A percentile compares a stretch with the other conserved stretches of the same genome.
phyloP scores from a whole-genome alignment of 2,888 invertebrate species.

The Imbricaverruca yamaguchii region DNA sequence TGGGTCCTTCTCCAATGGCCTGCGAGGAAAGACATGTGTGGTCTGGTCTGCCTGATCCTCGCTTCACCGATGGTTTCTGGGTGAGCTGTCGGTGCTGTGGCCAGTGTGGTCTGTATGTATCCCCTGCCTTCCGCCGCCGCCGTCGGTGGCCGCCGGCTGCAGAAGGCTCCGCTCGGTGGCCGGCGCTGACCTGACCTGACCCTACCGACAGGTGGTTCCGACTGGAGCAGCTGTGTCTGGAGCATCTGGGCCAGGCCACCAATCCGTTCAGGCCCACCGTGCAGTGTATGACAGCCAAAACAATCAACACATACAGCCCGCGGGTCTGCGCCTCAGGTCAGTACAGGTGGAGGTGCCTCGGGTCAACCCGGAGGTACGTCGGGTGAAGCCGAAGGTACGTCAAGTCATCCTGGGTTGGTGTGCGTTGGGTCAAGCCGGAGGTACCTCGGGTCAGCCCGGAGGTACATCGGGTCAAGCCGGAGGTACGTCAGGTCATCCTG shows the following conservation, averaged over 20 bases:
- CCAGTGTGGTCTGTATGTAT: no score
- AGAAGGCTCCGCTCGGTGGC: no score
- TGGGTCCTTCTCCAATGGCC: no score
- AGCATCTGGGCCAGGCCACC: conserved; percentile 58
- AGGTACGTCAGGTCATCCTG: no score
- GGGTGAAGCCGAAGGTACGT: background rate
- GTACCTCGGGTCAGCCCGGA: background rate
- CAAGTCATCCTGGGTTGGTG: background rate
- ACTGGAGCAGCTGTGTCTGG: conserved; percentile 67
- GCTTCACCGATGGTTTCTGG: no score
- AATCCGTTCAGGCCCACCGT: conserved; percentile 71
- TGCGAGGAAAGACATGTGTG: no score
- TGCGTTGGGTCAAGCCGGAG: background rate
- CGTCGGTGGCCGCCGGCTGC: no score
- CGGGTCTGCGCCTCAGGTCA: conserved; percentile 28
- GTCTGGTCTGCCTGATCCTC: no score
- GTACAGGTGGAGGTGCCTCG: background rate
- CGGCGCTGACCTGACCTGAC: no score
- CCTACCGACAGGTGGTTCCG: background rate
- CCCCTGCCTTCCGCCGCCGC: no score
- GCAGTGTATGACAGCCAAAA: conserved; percentile 55
- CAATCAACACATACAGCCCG: conserved; percentile 40
- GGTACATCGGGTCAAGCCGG: no score
- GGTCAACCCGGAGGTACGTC: background rate
- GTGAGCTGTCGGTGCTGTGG: no score